These are phyloP conservation scores for Pitangus sulphuratus DNA, from an alignment of 2,797 vertebrate species.

Conservation along the genomic window DNA sequence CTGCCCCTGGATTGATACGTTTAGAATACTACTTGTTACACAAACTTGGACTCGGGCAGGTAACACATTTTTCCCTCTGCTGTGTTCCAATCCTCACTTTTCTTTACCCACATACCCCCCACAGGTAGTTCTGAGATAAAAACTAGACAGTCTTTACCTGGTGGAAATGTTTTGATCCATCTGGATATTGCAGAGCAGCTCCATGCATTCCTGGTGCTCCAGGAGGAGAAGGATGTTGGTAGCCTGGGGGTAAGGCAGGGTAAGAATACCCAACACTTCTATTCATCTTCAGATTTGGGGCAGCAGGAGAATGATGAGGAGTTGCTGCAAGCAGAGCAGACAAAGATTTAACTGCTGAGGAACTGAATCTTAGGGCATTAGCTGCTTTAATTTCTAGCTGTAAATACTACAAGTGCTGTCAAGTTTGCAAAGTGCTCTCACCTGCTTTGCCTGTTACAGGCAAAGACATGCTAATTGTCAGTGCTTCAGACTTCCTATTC, in stretches of 20 bases:
- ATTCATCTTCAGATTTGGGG: constrained; percentile 79
- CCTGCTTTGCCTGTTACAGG: neutral
- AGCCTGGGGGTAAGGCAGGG: constrained; percentile 89
- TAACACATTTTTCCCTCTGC: neutral
- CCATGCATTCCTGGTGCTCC: constrained; percentile 76
- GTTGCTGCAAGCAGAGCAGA: constrained; percentile 75
- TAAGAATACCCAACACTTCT: constrained; percentile 86
- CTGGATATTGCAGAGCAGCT: constrained; percentile 81
- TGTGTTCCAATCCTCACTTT: neutral
- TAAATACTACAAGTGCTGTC: neutral
- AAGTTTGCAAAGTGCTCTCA: neutral
- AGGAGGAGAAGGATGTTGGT: constrained; percentile 82
- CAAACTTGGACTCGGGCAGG: neutral
- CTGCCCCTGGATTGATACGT: neutral
- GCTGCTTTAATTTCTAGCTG: neutral
- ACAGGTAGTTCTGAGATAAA: neutral
- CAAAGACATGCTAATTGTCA: neutral
- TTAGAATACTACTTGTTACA: neutral
- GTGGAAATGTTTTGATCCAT: constrained; percentile 83
- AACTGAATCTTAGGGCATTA: neutral
- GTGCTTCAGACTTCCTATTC: neutral
- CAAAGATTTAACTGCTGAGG: constrained; percentile 35
- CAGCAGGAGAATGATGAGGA: constrained; percentile 66
- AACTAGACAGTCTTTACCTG: constrained; percentile 78
- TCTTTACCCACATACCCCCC: accelerated